Base-by-base conservation (phyloP, 2,888 invertebrate species). In the Lochmaea crataegi region DNA sequence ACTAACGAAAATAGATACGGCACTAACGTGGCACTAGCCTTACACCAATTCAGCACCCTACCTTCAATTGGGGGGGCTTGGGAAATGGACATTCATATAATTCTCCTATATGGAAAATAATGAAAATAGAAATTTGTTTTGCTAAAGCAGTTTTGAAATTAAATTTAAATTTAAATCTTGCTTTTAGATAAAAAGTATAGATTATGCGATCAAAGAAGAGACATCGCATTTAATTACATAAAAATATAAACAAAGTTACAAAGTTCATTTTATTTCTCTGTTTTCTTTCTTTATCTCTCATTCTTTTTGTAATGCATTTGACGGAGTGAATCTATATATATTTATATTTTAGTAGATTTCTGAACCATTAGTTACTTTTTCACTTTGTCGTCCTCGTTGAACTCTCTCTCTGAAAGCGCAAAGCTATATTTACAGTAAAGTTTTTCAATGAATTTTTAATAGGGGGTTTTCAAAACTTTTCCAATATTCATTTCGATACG, bases 401-500 rank as follows among this genome's bases (percentile, higher is more conserved):
- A 58, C 32, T 66, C 56, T 16, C 56, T 16, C 45, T 45, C 32
- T 38, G 32, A 45, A 38, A 67, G 26, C 67, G 57, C 41, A 48
- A 51, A 57, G 58, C 65, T 45, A 61, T 68, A 72, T 68, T 68
- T 72, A 58, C 66, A 53, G 51, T 45, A 60, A 73, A 74, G 57
- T 74, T 74, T 71, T 74, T 45, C 71, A 58, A 74, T 74, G 74
- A 74, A 74, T 71, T 71, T 74, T 74, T 56, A 74, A 74, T 74
- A 67, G 68, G 32, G 32, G 32, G 67, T 61, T 65, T 57, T 57
- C 26, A 32, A 68, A 76, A 76, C 71, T 76, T 76, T 76, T 75
- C 73, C 76, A 75, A 76, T 76, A 76, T 75, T 73, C 74, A 74
- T 71, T 68, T 71, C 74, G 67, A 68, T 71, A 53, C 63, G 26